phyloP scores from a whole-genome alignment of 1,140 invertebrate genomes.

The Drosophila santomea region DNA sequence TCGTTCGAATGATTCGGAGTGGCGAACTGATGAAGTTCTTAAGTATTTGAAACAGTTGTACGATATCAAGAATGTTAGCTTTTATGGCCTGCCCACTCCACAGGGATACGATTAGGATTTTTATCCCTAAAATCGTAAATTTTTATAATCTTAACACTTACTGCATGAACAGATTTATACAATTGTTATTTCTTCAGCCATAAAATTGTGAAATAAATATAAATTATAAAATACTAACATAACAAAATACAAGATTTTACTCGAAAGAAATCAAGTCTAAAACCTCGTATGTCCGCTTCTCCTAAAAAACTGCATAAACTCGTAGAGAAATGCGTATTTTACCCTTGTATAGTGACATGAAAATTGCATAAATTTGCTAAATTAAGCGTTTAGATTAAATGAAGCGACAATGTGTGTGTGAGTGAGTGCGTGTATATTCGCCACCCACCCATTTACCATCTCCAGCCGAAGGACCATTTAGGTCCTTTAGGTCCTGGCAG shows the following conservation, averaged over 20 bases:
- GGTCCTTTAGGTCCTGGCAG: constrained; percentile 7
- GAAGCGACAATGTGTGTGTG: constrained; percentile 37
- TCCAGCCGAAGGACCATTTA: constrained; percentile 5
- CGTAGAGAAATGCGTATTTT: not conserved
- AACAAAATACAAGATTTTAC: not conserved
- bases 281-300: not conserved
- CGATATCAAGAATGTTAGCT: constrained; percentile 35
- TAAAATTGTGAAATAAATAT: not conserved
- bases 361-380: constrained; percentile 66
- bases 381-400: constrained; percentile 67
- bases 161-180: not conserved
- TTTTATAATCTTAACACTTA: not conserved
- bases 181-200: not conserved
- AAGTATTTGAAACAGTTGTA: constrained; percentile 50
- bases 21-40: constrained; percentile 35
- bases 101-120: constrained; percentile 26
- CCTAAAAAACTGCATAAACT: too few species aligned
- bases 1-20: not conserved
- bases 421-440: not conserved
- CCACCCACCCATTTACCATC: not conserved
- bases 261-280: not conserved
- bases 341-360: constrained; percentile 12
- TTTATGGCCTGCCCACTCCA: constrained; percentile 54
- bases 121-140: not conserved
- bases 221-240: too few species aligned